These are phyloP conservation scores for Masnerella sp. DNA, from an alignment of 2,888 invertebrate species.

Conservation along the genomic window DNA sequence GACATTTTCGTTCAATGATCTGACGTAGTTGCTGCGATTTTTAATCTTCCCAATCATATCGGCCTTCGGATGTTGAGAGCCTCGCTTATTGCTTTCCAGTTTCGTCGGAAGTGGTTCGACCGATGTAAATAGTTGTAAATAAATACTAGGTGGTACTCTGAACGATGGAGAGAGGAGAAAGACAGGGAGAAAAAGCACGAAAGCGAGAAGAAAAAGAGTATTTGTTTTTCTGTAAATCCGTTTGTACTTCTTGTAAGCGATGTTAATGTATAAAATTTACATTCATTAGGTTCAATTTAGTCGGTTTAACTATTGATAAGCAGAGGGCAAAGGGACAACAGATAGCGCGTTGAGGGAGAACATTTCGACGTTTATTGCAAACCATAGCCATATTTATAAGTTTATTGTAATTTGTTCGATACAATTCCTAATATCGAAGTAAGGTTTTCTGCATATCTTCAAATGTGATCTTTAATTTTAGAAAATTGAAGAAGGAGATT, in stretches of 20 bases:
- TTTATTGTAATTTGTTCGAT: not conserved
- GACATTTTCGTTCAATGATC: too few species aligned
- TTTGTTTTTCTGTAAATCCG: constrained; percentile 57
- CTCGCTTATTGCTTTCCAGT: constrained; percentile 30
- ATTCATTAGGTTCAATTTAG: constrained; percentile 47
- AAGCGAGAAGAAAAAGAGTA: constrained; percentile 28
- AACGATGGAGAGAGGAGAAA: too few species aligned
- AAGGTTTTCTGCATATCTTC: too few species aligned
- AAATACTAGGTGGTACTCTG: constrained; percentile 24
- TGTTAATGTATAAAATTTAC: constrained; percentile 54
- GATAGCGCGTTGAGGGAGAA: constrained; percentile 46
- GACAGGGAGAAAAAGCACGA: constrained; percentile 1
- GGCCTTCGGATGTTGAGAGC: constrained; percentile 20
- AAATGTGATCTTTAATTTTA: too few species aligned
- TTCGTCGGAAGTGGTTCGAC: constrained; percentile 28
- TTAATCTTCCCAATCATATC: constrained; percentile 3
- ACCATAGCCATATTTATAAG: not conserved
- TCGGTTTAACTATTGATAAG: constrained; percentile 27
- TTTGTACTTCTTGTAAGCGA: constrained; percentile 59
- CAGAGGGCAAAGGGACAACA: constrained; percentile 12
- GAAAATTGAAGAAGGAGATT: not conserved
- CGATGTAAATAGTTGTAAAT: constrained; percentile 56
- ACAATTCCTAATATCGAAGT: not conserved
- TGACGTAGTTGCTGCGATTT: too few species aligned
- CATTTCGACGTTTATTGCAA: not conserved